phyloP scores from a whole-genome alignment of 1,140 invertebrate species.

The Reticulitermes speratus region DNA sequence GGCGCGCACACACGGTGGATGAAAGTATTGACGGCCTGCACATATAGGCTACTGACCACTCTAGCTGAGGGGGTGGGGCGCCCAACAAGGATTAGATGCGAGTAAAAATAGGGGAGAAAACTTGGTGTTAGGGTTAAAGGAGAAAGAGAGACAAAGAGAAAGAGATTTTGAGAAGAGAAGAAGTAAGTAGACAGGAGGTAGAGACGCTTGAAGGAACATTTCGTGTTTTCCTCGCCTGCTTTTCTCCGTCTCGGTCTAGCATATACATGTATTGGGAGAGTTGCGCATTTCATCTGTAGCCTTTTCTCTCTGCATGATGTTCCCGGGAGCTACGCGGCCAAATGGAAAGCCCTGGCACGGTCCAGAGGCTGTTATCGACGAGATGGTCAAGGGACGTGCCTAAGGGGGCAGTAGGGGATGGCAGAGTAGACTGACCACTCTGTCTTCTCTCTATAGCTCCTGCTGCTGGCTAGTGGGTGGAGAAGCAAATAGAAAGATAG shows the following conservation, averaged over 20 bases:
- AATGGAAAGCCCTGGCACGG: constrained; percentile 20
- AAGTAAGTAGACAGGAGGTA: neutral
- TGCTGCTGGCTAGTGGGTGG: neutral
- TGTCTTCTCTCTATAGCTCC: neutral
- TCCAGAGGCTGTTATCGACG: constrained; percentile 31
- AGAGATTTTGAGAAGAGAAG: neutral
- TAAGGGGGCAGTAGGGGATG: neutral
- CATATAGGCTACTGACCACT: constrained; percentile 17
- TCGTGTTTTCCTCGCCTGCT: constrained; percentile 7
- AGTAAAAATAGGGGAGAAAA: neutral
- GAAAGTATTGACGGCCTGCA: neutral
- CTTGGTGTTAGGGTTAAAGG: constrained; percentile 26
- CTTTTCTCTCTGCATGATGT: neutral
- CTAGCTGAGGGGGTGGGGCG: neutral
- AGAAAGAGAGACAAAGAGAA: neutral
- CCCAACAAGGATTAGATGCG: neutral
- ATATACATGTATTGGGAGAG: neutral
- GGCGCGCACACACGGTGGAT: neutral
- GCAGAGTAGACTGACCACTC: neutral
- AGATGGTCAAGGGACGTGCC: constrained; percentile 28
- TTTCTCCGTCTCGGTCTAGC: neutral
- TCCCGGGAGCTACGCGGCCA: neutral
- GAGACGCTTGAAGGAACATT: neutral
- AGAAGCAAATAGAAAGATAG: constrained; percentile 26
- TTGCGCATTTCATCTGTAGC: neutral